A percentile compares a stretch with the other conserved stretches of the same genome.
Conservation (phyloP, 2,888 invertebrate species). For the Ophraella communa region DNA sequence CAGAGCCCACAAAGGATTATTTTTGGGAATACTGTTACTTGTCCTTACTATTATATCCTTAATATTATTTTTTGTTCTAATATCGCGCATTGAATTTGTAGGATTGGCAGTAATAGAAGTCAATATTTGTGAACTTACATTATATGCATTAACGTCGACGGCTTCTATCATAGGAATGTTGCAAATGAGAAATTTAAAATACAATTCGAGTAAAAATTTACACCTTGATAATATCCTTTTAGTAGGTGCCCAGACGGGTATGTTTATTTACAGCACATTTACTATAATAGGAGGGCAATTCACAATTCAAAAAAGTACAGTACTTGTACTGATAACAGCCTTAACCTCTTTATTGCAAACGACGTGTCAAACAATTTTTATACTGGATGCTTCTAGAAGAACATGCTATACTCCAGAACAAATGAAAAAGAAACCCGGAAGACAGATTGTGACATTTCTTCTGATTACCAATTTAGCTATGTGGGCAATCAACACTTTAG, state of each 20-base stretch:
- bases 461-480: conserved; percentile 89
- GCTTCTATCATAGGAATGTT: conserved; percentile 89
- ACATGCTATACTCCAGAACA: conserved; percentile 83
- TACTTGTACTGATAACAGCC: conserved; percentile 83
- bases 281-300: conserved; percentile 94
- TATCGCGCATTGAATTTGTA: conserved; percentile 36
- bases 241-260: conserved; percentile 92
- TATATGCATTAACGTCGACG: conserved; percentile 85
- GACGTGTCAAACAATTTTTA: conserved; percentile 88
- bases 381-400: conserved; percentile 87
- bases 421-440: conserved; percentile 85
- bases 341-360: conserved; percentile 87
- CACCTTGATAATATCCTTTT: conserved; percentile 85
- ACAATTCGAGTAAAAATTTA: conserved; percentile 67
- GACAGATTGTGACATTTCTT: conserved; percentile 92
- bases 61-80: conserved; percentile 51
- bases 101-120: conserved; percentile 44
- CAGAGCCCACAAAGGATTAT: conserved; percentile 90
- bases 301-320: conserved; percentile 79
- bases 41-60: conserved; percentile 88
- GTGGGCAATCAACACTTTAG: conserved; percentile 94
- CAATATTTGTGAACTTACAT: conserved; percentile 84
- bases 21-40: conserved; percentile 65
- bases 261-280: conserved; percentile 92
- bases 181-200: conserved; percentile 83